These are phyloP conservation scores for Papilio machaon DNA, from an alignment of 1,140 invertebrate species.

Conservation along the genomic window DNA sequence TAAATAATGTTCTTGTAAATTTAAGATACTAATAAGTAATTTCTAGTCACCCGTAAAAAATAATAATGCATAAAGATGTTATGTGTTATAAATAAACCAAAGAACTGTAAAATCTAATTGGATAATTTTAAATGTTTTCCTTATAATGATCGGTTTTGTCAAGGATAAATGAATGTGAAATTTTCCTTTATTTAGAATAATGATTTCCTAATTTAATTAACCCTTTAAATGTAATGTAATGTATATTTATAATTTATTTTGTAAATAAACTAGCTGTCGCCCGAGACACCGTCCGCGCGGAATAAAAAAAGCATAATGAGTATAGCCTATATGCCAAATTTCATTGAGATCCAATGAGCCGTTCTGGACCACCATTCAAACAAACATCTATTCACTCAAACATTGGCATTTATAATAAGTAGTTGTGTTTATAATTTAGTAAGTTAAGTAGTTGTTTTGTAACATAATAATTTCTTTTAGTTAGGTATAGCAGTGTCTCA, in stretches of 20 bases:
- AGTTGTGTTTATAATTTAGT: too few relatives aligned
- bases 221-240: not conserved
- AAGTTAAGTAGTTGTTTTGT: too few relatives aligned
- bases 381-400: too few relatives aligned
- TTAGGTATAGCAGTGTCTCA: slow-evolving; percentile 93
- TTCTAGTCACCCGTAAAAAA: not conserved
- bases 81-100: not conserved
- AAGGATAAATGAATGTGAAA: not conserved
- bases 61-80: not conserved
- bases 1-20: too few relatives aligned
- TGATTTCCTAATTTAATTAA: slow-evolving; percentile 15
- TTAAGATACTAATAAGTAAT: too few relatives aligned
- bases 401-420: too few relatives aligned
- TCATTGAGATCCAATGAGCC: too few relatives aligned
- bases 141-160: not conserved
- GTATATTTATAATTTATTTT: too few relatives aligned
- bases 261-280: too few relatives aligned
- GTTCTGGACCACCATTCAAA: too few relatives aligned
- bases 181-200: not conserved
- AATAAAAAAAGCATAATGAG: not conserved
- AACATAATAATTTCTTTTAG: slow-evolving; percentile 79
- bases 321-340: too few relatives aligned
- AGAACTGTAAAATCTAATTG: not conserved
- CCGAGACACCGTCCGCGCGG: too few relatives aligned
- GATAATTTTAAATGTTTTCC: not conserved